Evolutionary conservation across 2,113 vertebrate species (phyloP).

Genomic region (Scatophagus argus): DNA sequence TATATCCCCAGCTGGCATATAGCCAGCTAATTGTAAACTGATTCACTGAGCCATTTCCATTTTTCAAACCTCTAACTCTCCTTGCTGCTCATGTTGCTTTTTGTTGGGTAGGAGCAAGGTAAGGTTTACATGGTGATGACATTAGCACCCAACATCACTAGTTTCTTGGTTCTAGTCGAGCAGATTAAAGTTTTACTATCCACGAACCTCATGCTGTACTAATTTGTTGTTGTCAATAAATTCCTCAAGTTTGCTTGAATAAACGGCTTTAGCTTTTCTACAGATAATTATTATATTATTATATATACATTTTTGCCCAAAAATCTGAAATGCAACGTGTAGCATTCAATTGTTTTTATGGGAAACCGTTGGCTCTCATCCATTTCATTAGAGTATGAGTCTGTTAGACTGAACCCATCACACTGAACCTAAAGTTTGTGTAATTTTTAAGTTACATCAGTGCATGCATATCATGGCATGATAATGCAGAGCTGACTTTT

Average conservation of each 20-base stretch:
- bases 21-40: not conserved
- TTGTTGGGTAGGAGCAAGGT: not conserved
- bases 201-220: conserved; percentile 12
- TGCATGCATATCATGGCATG: not conserved
- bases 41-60: not conserved
- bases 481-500: not conserved
- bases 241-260: too few species aligned
- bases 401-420: not conserved
- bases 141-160: not conserved
- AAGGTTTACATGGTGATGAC: conserved; percentile 9
- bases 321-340: too few species aligned
- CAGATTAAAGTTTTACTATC: conserved; percentile 16
- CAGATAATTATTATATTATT: too few species aligned
- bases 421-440: not conserved
- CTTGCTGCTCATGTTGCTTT: not conserved
- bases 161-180: conserved; percentile 22
- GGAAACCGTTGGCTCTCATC: not conserved
- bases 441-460: not conserved
- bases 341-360: too few species aligned
- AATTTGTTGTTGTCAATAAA: too few species aligned
- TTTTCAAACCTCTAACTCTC: not conserved
- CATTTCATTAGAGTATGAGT: not conserved
- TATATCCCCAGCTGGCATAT: not conserved
- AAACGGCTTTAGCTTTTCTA: too few species aligned
- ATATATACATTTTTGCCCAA: too few species aligned